These are phyloP conservation scores for Chirona hameri DNA, from an alignment of 2,888 invertebrate species.

Conservation along the genomic window DNA sequence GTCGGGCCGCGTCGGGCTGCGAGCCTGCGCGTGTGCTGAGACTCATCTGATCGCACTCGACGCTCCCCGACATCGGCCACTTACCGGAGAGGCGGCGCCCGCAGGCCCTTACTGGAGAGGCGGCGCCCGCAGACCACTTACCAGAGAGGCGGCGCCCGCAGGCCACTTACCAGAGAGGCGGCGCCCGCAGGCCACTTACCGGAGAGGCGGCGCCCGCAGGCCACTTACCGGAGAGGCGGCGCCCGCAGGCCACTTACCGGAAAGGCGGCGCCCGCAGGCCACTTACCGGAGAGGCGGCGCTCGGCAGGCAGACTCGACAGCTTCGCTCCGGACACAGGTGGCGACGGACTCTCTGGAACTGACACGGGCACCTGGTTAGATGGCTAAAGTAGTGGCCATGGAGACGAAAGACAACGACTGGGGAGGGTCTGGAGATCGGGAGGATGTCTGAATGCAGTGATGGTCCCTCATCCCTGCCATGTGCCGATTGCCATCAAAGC, in stretches of 20 bases:
- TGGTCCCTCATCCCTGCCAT: too few relatives aligned
- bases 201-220: neutral
- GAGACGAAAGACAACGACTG: too few relatives aligned
- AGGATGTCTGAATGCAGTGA: too few relatives aligned
- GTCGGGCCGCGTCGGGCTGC: too few relatives aligned
- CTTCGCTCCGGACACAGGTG: neutral
- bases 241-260: neutral
- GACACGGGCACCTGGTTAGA: neutral
- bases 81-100: neutral
- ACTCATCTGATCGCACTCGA: too few relatives aligned
- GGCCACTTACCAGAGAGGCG: neutral
- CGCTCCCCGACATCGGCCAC: too few relatives aligned
- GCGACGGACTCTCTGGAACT: neutral
- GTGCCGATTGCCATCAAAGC: too few relatives aligned
- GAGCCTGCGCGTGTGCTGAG: too few relatives aligned
- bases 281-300: neutral
- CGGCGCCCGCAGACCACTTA: neutral
- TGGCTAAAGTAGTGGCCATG: neutral
- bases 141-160: neutral
- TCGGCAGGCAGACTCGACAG: neutral
- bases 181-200: neutral
- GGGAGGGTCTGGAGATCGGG: too few relatives aligned
- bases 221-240: neutral
- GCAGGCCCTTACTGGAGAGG: neutral
- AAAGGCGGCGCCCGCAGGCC: neutral